Percentiles rank a stretch among this genome's conserved stretches.
Evolutionary conservation across 2,113 vertebrate species (phyloP).

Genomic region (Typhlomys cinereus): DNA sequence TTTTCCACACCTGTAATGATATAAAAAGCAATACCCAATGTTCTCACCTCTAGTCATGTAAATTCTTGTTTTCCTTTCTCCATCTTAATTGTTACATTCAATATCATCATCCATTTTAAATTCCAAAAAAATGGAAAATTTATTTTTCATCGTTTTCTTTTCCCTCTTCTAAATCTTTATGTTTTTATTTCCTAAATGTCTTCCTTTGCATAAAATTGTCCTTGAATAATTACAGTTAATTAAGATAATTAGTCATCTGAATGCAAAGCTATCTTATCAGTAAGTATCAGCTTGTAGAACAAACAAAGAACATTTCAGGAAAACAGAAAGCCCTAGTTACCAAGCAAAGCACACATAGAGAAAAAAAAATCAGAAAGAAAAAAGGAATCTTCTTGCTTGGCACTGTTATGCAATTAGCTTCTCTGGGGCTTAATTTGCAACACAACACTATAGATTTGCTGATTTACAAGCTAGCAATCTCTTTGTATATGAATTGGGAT

Average conservation of each 20-base stretch:
- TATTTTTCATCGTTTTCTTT: background rate
- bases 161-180: conserved; percentile 20
- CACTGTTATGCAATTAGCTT: conserved; percentile 74
- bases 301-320: conserved; percentile 76
- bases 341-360: conserved; percentile 53
- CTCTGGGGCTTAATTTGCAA: conserved; percentile 60
- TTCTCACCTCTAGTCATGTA: background rate
- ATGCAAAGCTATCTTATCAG: conserved; percentile 79
- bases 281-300: conserved; percentile 81
- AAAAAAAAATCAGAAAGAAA: background rate
- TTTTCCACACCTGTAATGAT: background rate
- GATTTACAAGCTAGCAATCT: conserved; percentile 53
- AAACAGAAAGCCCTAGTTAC: conserved; percentile 60
- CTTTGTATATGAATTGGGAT: conserved; percentile 34
- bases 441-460: conserved; percentile 47
- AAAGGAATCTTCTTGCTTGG: conserved; percentile 41
- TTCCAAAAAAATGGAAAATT: background rate
- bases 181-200: conserved; percentile 63
- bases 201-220: conserved; percentile 72
- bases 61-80: background rate
- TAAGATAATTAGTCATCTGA: conserved; percentile 83
- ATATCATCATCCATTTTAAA: conserved; percentile 29
- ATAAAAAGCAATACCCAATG: background rate
- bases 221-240: conserved; percentile 84
- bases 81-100: background rate